phyloP scores from a whole-genome alignment of 1,140 invertebrate species.

The Camponotus pennsylvanicus region DNA sequence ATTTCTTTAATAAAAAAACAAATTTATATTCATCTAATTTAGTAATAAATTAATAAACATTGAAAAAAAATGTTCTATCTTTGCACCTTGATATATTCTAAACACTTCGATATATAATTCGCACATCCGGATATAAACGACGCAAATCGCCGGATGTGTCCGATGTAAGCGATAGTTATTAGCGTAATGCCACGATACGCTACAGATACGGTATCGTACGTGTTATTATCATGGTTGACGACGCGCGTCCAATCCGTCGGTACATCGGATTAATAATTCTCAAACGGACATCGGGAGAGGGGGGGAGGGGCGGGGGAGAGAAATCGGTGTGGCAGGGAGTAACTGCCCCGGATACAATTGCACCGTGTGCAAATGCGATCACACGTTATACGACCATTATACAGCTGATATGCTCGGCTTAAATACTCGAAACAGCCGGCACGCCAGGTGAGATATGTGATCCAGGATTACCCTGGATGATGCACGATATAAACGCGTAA shows the following conservation, averaged over 20 bases:
- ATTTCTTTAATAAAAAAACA: no score
- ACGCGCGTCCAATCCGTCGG: slow-evolving; percentile 48
- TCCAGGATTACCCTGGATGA: not conserved
- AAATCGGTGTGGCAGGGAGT: no score
- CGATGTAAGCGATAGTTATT: slow-evolving; percentile 47
- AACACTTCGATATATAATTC: not conserved
- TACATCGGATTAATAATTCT: slow-evolving; percentile 51
- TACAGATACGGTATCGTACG: slow-evolving; percentile 20
- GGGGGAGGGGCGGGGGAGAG: not conserved
- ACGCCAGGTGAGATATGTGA: not conserved
- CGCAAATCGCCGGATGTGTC: slow-evolving; percentile 45
- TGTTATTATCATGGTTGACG: slow-evolving; percentile 46
- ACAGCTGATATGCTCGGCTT: slow-evolving; percentile 42
- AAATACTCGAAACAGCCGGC: slow-evolving; percentile 50
- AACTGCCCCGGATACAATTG: slow-evolving; percentile 25
- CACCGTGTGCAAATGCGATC: slow-evolving; percentile 43
- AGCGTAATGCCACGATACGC: slow-evolving; percentile 33
- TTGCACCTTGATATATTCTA: not conserved
- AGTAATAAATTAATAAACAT: not conserved
- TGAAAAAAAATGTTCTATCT: not conserved
- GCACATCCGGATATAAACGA: slow-evolving; percentile 13
- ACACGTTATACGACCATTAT: slow-evolving; percentile 38
- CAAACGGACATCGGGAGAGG: slow-evolving; percentile 34
- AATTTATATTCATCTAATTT: not conserved
- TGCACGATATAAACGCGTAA: not conserved